Conservation (phyloP, 2,797 vertebrate genomes). For the Hephaestus fuliginosus region DNA sequence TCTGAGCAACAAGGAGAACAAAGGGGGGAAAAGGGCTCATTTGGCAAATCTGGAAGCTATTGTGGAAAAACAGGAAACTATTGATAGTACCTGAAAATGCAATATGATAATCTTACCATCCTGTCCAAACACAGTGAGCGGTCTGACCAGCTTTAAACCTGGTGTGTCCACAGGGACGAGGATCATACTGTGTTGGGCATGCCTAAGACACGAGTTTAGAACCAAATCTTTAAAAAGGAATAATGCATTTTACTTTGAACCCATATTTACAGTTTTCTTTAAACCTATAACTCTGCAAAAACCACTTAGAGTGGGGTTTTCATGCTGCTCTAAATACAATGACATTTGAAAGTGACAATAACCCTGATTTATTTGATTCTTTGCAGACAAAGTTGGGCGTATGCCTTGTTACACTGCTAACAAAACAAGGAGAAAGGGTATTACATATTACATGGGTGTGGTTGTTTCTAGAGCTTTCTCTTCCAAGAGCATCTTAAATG, state of each 20-base stretch:
- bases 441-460: constrained; percentile 40
- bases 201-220: constrained; percentile 78
- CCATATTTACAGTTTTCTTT: not conserved
- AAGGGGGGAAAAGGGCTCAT: not conserved
- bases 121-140: constrained; percentile 93
- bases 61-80: constrained; percentile 11
- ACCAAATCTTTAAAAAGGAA: not conserved
- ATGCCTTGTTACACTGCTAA: constrained; percentile 3
- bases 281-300: not conserved
- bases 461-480: not conserved
- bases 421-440: constrained; percentile 8
- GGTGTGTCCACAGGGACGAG: constrained; percentile 91
- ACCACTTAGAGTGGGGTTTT: not conserved
- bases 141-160: constrained; percentile 89
- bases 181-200: constrained; percentile 92
- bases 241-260: not conserved
- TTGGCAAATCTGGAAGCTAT: not conserved
- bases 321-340: not conserved
- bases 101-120: constrained; percentile 81
- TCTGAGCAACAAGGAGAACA: constrained; percentile 78
- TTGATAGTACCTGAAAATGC: not conserved
- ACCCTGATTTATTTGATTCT: not conserved
- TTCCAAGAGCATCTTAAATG: not conserved
- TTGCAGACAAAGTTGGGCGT: constrained; percentile 21
- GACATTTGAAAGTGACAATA: constrained; percentile 13